Base-by-base conservation (phyloP, 1,140 invertebrate species). In the Polypedilum pembai region DNA sequence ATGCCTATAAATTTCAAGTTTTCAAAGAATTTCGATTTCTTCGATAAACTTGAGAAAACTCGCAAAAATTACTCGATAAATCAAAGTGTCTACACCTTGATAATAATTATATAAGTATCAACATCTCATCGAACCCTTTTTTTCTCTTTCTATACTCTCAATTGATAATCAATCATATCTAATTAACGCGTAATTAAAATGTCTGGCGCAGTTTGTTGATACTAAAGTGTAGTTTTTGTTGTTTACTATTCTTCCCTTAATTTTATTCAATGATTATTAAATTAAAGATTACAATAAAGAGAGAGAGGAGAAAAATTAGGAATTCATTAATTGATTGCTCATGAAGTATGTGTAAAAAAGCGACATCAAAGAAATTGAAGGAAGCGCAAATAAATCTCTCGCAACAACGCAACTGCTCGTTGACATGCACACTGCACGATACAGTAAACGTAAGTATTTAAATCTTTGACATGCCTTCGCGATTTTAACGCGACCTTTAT, bases 151-250 rank as follows among this genome's bases (percentile, higher is more conserved):
- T 5, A 33, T 33, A 33, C 24, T 33, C 24, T 33, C 24, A 69
- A 66, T 69, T 69, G 65, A 18, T 1, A 69, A 69, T 18, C 20
- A 18, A 69, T 69, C 65, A n/a, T 56, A 69, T 8, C 65, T 69
- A 69, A 69, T 69, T 69, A 69, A 21, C 65, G 65, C 65, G 65
- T 69, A 69, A 69, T 69, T 69, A 69, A 69, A 66, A 18, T 69
- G 65, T 69, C 65, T 69, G 5, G 65, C 65, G 65, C 17, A 21
- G 17, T 20, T 69, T 69, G 65, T 69, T n/a, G 15, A 20, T 33
- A 33, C 5, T 1, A 33, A 5, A 33, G 1, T 5, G 5, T 33
- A 3, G 24, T 33, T 33, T 33, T 33, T 1, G 24, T 33, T n/a
- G n/a, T n/a, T n/a, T 33, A 3, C 24, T 33, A 33, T 33, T 33